Conservation (phyloP, 2,113 vertebrate genomes). For the Loxodonta africana region DNA sequence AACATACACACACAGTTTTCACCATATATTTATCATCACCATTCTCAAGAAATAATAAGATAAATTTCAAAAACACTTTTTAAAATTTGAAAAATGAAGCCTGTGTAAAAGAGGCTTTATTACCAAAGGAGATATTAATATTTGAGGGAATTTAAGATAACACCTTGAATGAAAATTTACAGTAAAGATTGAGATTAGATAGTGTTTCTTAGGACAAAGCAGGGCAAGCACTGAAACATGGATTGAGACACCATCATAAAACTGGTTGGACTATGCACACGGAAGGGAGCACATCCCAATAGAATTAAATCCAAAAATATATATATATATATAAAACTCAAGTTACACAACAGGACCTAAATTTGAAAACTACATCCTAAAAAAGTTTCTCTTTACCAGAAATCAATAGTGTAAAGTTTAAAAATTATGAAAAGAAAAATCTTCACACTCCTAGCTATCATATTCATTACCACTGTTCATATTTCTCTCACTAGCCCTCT, state of each 20-base stretch:
- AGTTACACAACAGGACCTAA: background rate
- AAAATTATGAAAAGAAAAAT: background rate
- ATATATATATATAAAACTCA: too few relatives aligned
- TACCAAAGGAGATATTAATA: background rate
- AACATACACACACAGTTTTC: too few relatives aligned
- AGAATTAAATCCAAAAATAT: background rate
- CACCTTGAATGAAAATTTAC: background rate
- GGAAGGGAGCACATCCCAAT: background rate
- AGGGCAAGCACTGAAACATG: too few relatives aligned
- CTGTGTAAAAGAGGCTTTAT: background rate
- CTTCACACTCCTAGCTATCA: background rate
- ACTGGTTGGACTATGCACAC: background rate
- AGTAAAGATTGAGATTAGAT: background rate
- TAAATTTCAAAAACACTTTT: background rate
- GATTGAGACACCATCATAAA: background rate
- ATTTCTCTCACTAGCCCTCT: background rate
- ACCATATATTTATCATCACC: background rate
- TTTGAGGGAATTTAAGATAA: background rate
- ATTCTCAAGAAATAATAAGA: background rate
- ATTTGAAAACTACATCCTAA: too few relatives aligned
- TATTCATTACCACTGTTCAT: background rate
- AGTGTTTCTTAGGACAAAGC: background rate
- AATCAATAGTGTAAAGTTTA: background rate
- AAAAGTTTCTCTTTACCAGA: background rate
- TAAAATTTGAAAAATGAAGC: background rate